A percentile compares a stretch with the other conserved stretches of the same genome.
Conservation (phyloP, 1,140 invertebrate species). For the Coptotermes formosanus region DNA sequence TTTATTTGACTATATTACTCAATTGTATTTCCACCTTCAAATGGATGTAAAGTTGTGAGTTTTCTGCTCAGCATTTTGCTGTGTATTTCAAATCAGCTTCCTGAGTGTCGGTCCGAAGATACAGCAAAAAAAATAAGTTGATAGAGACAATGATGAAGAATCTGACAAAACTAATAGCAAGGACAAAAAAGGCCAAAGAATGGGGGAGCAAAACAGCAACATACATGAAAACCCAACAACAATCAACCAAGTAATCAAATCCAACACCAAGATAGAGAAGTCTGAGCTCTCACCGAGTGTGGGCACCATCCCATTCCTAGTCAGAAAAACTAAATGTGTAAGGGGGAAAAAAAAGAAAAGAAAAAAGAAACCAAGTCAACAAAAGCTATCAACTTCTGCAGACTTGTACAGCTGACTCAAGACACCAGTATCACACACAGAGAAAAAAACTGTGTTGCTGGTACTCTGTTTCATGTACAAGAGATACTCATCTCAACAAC, state of each 20-base stretch:
- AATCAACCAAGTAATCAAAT: conserved; percentile 35
- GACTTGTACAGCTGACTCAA: conserved; percentile 28
- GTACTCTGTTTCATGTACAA: neutral
- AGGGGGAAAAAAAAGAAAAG: conserved; percentile 41
- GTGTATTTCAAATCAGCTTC: neutral
- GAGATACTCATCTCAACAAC: neutral
- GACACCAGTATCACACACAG: neutral
- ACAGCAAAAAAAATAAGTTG: conserved; percentile 22
- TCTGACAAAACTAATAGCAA: neutral
- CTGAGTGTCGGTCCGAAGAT: neutral
- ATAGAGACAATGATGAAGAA: conserved; percentile 9
- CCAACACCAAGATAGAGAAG: conserved; percentile 47
- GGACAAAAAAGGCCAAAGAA: neutral
- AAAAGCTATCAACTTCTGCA: conserved; percentile 32
- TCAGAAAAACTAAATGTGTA: conserved; percentile 65
- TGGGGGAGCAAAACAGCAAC: conserved; percentile 18
- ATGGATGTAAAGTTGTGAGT: neutral
- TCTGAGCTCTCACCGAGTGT: conserved; percentile 67
- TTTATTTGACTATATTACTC: too few relatives aligned
- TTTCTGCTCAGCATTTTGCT: neutral
- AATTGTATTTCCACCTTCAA: neutral
- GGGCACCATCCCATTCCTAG: conserved; percentile 71
- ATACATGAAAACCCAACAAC: conserved; percentile 22
- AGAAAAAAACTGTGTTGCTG: neutral
- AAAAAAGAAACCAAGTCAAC: conserved; percentile 39